Evolutionary conservation across 2,888 invertebrate genomes (phyloP).

Genomic region (Spisula solida): DNA sequence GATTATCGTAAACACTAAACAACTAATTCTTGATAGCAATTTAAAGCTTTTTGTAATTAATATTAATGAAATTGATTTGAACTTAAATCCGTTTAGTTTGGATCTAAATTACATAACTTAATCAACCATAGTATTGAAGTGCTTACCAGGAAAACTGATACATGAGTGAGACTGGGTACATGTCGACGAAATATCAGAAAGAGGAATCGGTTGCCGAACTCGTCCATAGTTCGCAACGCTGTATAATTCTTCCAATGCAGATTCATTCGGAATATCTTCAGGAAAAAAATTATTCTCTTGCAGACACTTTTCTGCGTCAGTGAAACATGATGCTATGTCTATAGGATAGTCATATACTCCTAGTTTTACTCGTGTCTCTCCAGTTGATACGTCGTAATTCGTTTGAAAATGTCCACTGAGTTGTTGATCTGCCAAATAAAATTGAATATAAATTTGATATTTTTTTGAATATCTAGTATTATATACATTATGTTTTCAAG

Average conservation of each 20-base stretch:
- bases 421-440: not conserved
- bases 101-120: too few species aligned
- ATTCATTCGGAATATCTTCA: not conserved
- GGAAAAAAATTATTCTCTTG: not conserved
- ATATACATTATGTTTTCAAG: too few species aligned
- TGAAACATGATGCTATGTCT: slow-evolving; percentile 14
- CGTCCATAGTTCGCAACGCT: not conserved
- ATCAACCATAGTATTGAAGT: too few species aligned
- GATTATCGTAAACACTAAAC: too few species aligned
- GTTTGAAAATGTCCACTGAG: not conserved
- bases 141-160: not conserved
- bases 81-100: too few species aligned
- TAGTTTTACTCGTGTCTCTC: slow-evolving; percentile 33
- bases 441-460: too few species aligned
- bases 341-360: not conserved
- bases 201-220: not conserved
- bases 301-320: not conserved
- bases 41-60: too few species aligned
- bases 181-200: not conserved
- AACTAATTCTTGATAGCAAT: too few species aligned
- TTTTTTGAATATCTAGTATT: too few species aligned
- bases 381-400: not conserved
- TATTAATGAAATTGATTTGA: too few species aligned
- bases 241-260: not conserved
- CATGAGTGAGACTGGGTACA: not conserved